Conservation (phyloP, 2,888 invertebrate species). For the Nemoura dubitans region DNA sequence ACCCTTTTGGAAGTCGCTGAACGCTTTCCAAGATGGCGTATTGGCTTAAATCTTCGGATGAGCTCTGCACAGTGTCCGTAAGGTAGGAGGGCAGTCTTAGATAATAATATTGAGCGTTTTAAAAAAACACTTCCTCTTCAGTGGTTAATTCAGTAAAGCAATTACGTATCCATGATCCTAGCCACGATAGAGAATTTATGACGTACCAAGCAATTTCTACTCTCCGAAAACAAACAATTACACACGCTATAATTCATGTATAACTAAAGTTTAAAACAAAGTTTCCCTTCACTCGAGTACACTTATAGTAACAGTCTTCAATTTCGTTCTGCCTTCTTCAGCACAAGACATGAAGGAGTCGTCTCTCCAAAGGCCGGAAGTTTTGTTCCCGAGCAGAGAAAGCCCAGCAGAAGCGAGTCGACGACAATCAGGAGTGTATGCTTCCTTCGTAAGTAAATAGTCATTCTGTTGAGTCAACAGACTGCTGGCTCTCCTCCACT, state of each 20-base stretch:
- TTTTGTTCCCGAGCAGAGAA: slow-evolving; percentile 44
- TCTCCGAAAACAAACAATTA: not conserved
- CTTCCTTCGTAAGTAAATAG: slow-evolving; percentile 45
- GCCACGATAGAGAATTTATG: not conserved
- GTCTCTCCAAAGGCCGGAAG: slow-evolving; percentile 46
- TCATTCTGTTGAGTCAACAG: slow-evolving; percentile 33
- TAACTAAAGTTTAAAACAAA: not conserved
- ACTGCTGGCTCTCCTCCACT: not conserved
- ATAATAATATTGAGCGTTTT: no score
- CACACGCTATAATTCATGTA: not conserved
- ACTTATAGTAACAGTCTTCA: not conserved
- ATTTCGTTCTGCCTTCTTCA: slow-evolving; percentile 16
- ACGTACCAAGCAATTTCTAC: not conserved
- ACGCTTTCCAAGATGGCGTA: no score
- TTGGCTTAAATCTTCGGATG: no score
- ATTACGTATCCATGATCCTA: not conserved
- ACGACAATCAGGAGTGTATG: slow-evolving; percentile 44
- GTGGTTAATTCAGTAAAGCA: no score
- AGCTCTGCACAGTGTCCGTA: no score
- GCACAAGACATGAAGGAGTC: slow-evolving; percentile 41
- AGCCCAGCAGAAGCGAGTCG: slow-evolving; percentile 35
- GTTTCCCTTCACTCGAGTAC: not conserved
- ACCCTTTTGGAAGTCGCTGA: no score
- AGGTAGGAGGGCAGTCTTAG: no score
- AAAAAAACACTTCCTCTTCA: no score